Base-by-base conservation (phyloP, 2,797 vertebrate genomes). In the Dermochelys coriacea region DNA sequence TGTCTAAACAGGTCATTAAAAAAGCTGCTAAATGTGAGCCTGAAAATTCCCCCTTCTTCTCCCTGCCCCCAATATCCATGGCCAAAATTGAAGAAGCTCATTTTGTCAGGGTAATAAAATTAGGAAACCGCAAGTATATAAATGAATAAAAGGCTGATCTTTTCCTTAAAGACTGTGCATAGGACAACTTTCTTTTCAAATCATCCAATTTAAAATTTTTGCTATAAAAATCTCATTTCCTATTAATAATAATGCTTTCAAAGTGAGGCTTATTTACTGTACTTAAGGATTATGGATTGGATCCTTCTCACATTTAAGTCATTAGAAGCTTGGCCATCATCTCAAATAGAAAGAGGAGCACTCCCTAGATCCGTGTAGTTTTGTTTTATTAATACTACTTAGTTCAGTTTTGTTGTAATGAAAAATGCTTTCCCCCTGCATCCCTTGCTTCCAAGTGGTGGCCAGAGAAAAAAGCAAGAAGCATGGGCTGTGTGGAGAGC, bases 81-180 rank as follows among this genome's bases (percentile, higher is more conserved):
- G 85, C 79, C 86, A 96, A 97, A 97, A 77, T 21, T 87, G 84
- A 97, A 93, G 78, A 84, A 93, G 49, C 77, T 97, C 95, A 94
- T 96, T 96, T 95, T 93, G 94, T 88, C 96, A 93, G 91, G n/a
- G 96, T 89, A 96, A 95, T 84, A 82, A 11, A 97, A 96, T 90
- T 59, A 96, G 89, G 89, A 97, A 94, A 93, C 77, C 82, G 92
- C 80, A 85, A 94, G 93, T 80, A 95, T 89, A 94, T 18, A 2
- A 75, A 90, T 89, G 89, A 91, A 90, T 95, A 97, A 98, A 97
- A 92, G 87, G 90, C 47, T 71, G 45, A 95, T 71, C 94, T 88
- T 95, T 89, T 91, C 91, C 55, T 79, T 90, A 88, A 41, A 85
- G 71, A 86, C 83, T 93, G 94, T n/a, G 59, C 85, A 96, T 55